Conservation (phyloP, 2,888 invertebrate species). For the Dexiosoma caninum region DNA sequence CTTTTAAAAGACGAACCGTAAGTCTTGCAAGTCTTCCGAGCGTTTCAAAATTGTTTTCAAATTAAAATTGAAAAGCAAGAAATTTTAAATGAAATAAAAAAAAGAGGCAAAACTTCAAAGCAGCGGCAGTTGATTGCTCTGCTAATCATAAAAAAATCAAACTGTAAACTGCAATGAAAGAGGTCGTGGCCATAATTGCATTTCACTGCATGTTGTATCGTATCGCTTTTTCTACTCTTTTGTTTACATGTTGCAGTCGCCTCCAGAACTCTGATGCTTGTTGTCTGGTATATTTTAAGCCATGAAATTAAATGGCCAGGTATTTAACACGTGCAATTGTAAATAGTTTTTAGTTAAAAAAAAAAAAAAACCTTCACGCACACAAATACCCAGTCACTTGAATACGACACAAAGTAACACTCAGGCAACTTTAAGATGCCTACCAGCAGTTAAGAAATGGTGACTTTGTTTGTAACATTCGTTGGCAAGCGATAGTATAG, state of each 20-base stretch:
- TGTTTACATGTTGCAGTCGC: background rate
- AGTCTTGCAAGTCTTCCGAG: slow-evolving; percentile 26
- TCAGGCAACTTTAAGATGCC: too few species aligned
- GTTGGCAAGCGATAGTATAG: too few species aligned
- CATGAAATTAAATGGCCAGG: slow-evolving; percentile 25
- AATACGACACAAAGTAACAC: too few species aligned
- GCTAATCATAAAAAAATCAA: slow-evolving; percentile 18
- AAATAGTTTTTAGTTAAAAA: background rate
- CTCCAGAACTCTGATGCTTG: slow-evolving; percentile 31
- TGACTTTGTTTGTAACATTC: too few species aligned
- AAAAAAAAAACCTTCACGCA: too few species aligned
- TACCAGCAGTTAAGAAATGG: too few species aligned
- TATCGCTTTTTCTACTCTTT: background rate
- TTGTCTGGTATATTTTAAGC: slow-evolving; percentile 17
- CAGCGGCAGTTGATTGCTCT: slow-evolving; percentile 22
- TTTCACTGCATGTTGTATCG: slow-evolving; percentile 28
- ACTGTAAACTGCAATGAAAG: slow-evolving; percentile 23
- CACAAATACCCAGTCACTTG: too few species aligned
- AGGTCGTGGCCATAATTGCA: slow-evolving; percentile 53
- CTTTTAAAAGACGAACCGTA: slow-evolving; percentile 24
- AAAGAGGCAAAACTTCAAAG: slow-evolving; percentile 43
- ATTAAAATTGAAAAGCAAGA: slow-evolving; percentile 36
- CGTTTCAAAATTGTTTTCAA: slow-evolving; percentile 32
- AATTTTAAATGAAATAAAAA: slow-evolving; percentile 29
- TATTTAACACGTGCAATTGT: slow-evolving; percentile 54